These are phyloP conservation scores for Turnix velox DNA, from an alignment of 2,113 vertebrate species.

Conservation along the genomic window DNA sequence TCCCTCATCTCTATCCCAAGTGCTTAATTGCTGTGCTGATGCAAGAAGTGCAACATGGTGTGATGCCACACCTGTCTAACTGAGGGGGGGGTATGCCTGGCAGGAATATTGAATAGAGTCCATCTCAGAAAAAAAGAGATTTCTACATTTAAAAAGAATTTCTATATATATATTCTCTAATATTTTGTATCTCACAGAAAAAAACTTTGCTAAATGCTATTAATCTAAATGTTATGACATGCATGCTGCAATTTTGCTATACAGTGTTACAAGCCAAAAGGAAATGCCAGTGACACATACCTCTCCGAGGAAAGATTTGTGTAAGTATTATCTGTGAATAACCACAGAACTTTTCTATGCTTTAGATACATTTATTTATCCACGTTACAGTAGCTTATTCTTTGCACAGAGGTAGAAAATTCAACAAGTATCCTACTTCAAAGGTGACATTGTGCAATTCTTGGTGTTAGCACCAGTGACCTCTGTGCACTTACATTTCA, in stretches of 20 bases:
- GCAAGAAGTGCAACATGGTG: not conserved
- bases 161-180: not conserved
- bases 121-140: not conserved
- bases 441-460: not conserved
- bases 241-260: not conserved
- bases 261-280: not conserved
- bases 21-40: not conserved
- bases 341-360: not conserved
- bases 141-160: not conserved
- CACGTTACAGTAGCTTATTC: not conserved
- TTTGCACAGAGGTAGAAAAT: not conserved
- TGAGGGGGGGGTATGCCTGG: fast-evolving
- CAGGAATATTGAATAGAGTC: not conserved
- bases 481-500: not conserved
- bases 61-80: not conserved
- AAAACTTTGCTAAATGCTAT: not conserved
- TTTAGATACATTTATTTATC: not conserved
- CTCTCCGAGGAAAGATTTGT: not conserved
- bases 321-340: not conserved
- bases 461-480: not conserved
- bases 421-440: not conserved
- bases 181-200: not conserved
- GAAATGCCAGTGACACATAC: not conserved
- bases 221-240: not conserved
- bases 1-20: not conserved